Conservation (phyloP, 2,797 vertebrate species). For the Hypotaenidia okinawae region DNA sequence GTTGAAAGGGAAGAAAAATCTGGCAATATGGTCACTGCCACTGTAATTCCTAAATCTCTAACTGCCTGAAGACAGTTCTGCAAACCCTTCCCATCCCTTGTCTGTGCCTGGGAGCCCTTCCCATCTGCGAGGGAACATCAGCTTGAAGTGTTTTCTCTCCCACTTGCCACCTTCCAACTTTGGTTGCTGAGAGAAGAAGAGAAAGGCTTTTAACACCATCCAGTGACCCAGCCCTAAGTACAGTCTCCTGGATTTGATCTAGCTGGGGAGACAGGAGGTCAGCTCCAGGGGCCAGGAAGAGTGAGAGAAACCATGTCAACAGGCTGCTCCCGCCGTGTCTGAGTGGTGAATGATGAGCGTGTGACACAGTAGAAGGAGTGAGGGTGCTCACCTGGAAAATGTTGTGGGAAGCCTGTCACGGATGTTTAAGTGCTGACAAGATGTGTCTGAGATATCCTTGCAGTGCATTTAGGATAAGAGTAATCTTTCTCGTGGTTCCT, state of each 20-base stretch:
- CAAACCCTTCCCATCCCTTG: neutral
- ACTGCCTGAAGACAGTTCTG: neutral
- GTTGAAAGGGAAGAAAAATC: neutral
- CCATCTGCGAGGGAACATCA: neutral
- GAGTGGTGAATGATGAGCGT: conserved; percentile 52
- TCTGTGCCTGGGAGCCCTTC: neutral
- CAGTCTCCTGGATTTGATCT: conserved; percentile 67
- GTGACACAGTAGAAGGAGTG: conserved; percentile 7
- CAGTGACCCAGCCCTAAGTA: conserved; percentile 55
- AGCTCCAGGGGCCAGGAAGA: conserved; percentile 42
- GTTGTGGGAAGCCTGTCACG: conserved; percentile 58
- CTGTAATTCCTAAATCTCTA: neutral
- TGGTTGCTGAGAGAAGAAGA: conserved; percentile 48
- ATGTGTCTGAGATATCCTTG: conserved; percentile 57
- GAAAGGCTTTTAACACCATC: conserved; percentile 70
- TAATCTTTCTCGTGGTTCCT: neutral
- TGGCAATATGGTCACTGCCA: neutral
- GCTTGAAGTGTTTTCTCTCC: conserved; percentile 56
- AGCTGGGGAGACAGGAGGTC: conserved; percentile 54
- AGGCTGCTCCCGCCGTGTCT: conserved; percentile 39
- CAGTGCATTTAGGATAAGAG: conserved; percentile 51
- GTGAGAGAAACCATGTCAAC: conserved; percentile 75
- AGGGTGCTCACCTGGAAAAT: conserved; percentile 79
- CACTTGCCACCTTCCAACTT: conserved; percentile 61
- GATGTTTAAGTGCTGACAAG: conserved; percentile 70